phyloP scores from a whole-genome alignment of 53 echinoderm and acorn worm genomes.

The Holothuria leucospilota region DNA sequence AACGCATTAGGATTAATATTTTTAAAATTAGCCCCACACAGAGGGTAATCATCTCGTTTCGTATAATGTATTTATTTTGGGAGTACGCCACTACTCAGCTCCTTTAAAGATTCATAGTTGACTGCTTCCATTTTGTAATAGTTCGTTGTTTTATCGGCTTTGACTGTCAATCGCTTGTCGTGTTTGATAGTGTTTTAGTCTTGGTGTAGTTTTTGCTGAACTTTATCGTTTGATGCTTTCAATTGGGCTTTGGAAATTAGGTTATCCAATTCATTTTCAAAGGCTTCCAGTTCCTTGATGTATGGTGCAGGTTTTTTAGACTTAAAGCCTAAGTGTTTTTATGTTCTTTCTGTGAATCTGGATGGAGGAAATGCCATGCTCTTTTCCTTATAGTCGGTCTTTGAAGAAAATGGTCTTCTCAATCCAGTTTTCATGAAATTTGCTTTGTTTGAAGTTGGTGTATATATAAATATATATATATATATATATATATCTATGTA shows the following conservation, averaged over 20 bases:
- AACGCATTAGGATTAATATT: no score
- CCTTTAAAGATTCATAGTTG: slow-evolving; percentile 1
- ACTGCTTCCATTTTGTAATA: slow-evolving; percentile 12
- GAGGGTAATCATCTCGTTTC: no score
- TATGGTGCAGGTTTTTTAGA: slow-evolving; percentile 38
- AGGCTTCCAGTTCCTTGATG: slow-evolving; percentile 6
- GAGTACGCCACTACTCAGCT: no score
- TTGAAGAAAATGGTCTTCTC: slow-evolving; percentile 17
- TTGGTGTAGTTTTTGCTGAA: slow-evolving; percentile 19
- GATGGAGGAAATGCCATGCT: slow-evolving; percentile 35
- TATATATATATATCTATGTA: no score
- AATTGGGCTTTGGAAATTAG: slow-evolving; percentile 31
- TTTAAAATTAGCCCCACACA: no score
- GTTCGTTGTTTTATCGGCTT: slow-evolving; percentile 36
- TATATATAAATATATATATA: no score
- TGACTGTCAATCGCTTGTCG: neutral
- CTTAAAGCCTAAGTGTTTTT: slow-evolving; percentile 17
- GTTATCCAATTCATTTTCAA: slow-evolving; percentile 44
- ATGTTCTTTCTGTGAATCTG: neutral
- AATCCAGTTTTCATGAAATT: slow-evolving; percentile 30
- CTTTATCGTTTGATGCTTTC: neutral
- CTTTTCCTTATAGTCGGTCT: slow-evolving; percentile 25
- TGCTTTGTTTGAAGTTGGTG: no score
- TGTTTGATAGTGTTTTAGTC: slow-evolving; percentile 21
- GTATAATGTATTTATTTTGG: no score